A percentile compares a stretch with the other conserved stretches of the same genome.
phyloP scores from a whole-genome alignment of 53 echinoderm and acorn worm species.

The Hippasteria phrygiana region DNA sequence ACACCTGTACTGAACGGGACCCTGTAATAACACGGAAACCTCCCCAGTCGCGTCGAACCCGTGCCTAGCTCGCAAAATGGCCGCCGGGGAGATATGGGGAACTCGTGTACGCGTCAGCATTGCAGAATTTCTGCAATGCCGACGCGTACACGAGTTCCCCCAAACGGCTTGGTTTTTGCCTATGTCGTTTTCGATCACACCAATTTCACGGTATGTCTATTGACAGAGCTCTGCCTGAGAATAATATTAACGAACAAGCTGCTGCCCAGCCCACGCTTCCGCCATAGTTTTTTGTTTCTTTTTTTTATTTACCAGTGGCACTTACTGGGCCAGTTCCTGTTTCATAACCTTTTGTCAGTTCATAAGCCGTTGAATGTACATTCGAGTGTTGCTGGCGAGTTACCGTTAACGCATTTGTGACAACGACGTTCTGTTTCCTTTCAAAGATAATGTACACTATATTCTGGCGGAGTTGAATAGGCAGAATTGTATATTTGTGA shows the following conservation, averaged over 20 bases:
- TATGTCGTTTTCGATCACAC: not conserved
- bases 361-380: not conserved
- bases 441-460: too few relatives aligned
- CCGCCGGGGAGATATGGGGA: constrained; percentile 22
- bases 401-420: not conserved
- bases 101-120: constrained; percentile 12
- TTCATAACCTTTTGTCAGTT: constrained; percentile 13
- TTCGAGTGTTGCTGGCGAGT: not conserved
- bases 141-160: constrained; percentile 10
- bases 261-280: not conserved
- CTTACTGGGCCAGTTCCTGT: constrained; percentile 29
- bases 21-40: constrained; percentile 45
- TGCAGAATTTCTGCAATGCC: too few relatives aligned
- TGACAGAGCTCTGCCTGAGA: constrained; percentile 20
- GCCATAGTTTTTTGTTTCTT: not conserved
- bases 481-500: too few relatives aligned
- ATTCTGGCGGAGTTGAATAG: too few relatives aligned
- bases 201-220: not conserved
- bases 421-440: not conserved
- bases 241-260: constrained; percentile 14
- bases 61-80: constrained; percentile 22
- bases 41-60: constrained; percentile 18
- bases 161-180: too few relatives aligned
- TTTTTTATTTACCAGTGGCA: too few relatives aligned
- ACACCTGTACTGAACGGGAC: constrained; percentile 31